Percentiles rank a stretch among this genome's conserved stretches.
phyloP scores from a whole-genome alignment of 2,113 vertebrate genomes.

The Chlamydotis undulata region DNA sequence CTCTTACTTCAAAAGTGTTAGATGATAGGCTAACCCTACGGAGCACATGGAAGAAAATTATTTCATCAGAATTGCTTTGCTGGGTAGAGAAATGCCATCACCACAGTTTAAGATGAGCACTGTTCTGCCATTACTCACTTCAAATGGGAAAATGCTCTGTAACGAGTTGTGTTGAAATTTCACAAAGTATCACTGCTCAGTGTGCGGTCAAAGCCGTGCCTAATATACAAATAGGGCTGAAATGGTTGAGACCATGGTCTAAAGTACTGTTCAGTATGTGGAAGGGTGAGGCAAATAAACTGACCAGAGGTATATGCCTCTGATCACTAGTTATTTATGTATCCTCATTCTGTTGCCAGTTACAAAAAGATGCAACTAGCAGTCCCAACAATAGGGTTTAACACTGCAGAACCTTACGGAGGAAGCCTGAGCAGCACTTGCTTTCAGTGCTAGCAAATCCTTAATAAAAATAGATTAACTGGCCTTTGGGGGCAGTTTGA shows the following conservation, averaged over 20 bases:
- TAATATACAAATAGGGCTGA: neutral
- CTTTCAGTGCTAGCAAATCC: neutral
- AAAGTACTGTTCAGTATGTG: neutral
- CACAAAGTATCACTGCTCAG: neutral
- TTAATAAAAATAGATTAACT: neutral
- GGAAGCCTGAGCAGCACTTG: neutral
- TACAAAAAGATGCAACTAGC: neutral
- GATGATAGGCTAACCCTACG: neutral
- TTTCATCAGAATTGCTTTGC: neutral
- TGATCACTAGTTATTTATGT: neutral
- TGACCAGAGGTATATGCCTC: neutral
- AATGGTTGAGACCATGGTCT: neutral
- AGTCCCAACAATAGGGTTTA: neutral
- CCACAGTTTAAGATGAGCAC: neutral
- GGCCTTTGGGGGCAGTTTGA: neutral
- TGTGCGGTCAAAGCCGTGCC: fast-evolving
- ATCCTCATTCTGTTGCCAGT: neutral
- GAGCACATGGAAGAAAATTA: neutral
- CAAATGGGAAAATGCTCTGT: neutral
- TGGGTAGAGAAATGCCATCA: neutral
- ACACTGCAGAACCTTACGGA: neutral
- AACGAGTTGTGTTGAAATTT: neutral
- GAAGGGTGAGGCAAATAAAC: neutral
- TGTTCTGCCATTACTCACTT: neutral
- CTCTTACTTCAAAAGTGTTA: constrained; percentile 7